These are phyloP conservation scores for Teleiodes luculella DNA, from an alignment of 2,888 invertebrate species.

Conservation along the genomic window DNA sequence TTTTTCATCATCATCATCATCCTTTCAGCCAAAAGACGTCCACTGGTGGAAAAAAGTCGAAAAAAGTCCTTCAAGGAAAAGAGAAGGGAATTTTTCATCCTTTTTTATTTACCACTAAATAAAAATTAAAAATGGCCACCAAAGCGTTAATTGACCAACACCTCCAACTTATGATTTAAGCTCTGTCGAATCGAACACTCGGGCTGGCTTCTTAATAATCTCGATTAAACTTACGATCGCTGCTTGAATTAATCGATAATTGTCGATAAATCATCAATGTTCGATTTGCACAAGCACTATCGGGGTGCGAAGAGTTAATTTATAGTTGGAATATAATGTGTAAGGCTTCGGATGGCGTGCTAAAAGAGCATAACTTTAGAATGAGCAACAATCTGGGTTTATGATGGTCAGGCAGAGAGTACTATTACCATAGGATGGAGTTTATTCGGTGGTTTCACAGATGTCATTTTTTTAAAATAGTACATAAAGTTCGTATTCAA, in stretches of 20 bases:
- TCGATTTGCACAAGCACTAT: slow-evolving; percentile 73
- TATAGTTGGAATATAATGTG: slow-evolving; percentile 48
- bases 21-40: no score
- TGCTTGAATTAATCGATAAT: slow-evolving; percentile 79
- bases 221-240: slow-evolving; percentile 73
- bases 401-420: slow-evolving; percentile 43
- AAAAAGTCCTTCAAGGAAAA: no score
- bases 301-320: slow-evolving; percentile 76
- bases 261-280: slow-evolving; percentile 77
- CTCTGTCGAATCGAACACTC: slow-evolving; percentile 48
- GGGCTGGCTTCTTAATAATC: slow-evolving; percentile 62
- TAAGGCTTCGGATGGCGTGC: slow-evolving; percentile 69
- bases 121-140: background rate
- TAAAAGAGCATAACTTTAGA: slow-evolving; percentile 62
- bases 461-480: no score
- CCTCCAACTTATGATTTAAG: slow-evolving; percentile 53
- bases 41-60: no score
- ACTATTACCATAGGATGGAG: slow-evolving; percentile 10
- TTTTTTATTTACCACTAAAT: background rate
- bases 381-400: slow-evolving; percentile 61
- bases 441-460: no score
- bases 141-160: slow-evolving; percentile 42
- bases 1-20: no score
- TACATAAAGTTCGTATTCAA: no score
- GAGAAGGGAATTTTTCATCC: no score